These are phyloP conservation scores for Numenius phaeopus DNA, from an alignment of 2,797 vertebrate species.

Conservation along the genomic window DNA sequence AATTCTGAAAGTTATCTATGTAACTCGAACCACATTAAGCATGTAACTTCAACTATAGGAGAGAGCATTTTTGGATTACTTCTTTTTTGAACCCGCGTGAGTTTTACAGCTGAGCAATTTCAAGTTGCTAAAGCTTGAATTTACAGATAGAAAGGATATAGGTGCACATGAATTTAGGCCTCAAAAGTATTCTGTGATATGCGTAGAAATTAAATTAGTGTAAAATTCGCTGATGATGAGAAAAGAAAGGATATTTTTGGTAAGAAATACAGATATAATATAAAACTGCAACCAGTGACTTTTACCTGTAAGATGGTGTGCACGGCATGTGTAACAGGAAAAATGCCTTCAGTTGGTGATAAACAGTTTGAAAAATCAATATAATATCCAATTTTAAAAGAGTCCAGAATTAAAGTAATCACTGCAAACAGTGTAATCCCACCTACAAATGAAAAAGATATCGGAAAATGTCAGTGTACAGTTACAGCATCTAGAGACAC, in stretches of 20 bases:
- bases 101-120: background rate
- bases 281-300: background rate
- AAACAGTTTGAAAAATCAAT: slow-evolving; percentile 91
- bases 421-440: slow-evolving; percentile 92
- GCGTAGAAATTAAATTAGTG: background rate
- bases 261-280: background rate
- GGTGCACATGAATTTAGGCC: background rate
- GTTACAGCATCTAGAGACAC: background rate
- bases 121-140: background rate
- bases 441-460: slow-evolving; percentile 79
- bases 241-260: background rate
- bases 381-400: slow-evolving; percentile 94
- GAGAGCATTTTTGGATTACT: background rate
- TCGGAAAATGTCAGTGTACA: background rate
- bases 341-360: slow-evolving; percentile 89
- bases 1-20: background rate
- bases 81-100: background rate
- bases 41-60: background rate
- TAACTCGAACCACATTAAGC: background rate
- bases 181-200: background rate
- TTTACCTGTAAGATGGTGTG: slow-evolving; percentile 96
- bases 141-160: background rate
- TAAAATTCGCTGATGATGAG: background rate
- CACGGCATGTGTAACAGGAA: slow-evolving; percentile 89
- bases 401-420: slow-evolving; percentile 93